Percentiles rank a stretch among this genome's conserved stretches.
Conservation (phyloP, 2,888 invertebrate genomes). For the Formica aserva region DNA sequence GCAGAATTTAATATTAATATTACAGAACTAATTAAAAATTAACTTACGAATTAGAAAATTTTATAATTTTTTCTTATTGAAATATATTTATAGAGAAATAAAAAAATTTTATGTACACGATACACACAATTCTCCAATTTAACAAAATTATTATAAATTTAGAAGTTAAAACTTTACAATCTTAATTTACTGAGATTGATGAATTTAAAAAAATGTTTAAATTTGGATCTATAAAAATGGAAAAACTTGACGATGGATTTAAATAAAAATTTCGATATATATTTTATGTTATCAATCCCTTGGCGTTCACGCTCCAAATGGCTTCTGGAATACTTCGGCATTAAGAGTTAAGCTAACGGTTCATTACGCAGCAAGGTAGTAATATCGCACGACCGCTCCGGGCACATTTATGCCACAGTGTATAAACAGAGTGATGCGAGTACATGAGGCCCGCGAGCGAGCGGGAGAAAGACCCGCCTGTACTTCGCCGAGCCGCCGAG, state of each 20-base stretch:
- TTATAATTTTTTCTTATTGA: not conserved
- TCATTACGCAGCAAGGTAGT: constrained; percentile 61
- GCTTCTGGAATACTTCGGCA: constrained; percentile 57
- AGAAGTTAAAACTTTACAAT: not conserved
- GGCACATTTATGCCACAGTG: constrained; percentile 61
- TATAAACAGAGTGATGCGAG: constrained; percentile 65
- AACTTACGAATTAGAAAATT: not conserved
- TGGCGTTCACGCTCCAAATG: constrained; percentile 35
- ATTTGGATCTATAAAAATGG: not conserved
- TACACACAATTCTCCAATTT: not conserved
- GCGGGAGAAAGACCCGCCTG: constrained; percentile 37
- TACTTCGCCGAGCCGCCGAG: constrained; percentile 56
- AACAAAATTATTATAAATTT: not conserved
- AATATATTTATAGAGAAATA: not conserved
- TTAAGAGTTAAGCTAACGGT: constrained; percentile 63
- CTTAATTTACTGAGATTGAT: not conserved
- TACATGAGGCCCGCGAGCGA: constrained; percentile 58
- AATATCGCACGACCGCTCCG: constrained; percentile 61
- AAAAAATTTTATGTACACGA: not conserved
- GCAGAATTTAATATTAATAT: too few species aligned
- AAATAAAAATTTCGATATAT: not conserved
- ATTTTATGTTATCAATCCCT: constrained; percentile 1
- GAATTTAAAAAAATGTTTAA: not conserved
- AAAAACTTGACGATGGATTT: not conserved
- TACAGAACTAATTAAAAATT: not conserved